A percentile compares a stretch with the other conserved stretches of the same genome.
Conservation (phyloP, 2,888 invertebrate species). For the Therioaphis trifolii region DNA sequence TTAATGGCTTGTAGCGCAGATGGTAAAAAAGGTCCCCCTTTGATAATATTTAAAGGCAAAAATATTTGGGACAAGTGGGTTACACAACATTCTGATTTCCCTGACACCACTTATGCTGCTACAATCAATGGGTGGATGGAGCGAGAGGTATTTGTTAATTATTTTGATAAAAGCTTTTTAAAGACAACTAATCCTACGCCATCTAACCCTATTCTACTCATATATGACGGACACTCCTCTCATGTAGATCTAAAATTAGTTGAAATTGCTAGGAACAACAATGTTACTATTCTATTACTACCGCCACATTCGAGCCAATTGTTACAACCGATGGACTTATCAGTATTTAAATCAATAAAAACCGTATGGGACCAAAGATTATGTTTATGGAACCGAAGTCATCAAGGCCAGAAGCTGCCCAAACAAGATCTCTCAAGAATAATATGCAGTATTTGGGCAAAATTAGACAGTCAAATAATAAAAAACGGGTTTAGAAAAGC, state of each 20-base stretch:
- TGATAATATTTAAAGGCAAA: slow-evolving; percentile 68
- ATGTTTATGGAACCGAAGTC: slow-evolving; percentile 6
- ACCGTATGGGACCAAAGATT: background rate
- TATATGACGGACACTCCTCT: background rate
- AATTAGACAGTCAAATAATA: too few relatives aligned
- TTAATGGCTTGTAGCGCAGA: slow-evolving; percentile 64
- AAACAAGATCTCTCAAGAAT: background rate
- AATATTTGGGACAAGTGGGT: slow-evolving; percentile 68
- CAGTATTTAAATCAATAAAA: background rate
- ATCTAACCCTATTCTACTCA: background rate
- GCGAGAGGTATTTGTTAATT: slow-evolving; percentile 66
- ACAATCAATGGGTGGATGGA: slow-evolving; percentile 68
- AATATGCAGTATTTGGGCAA: background rate
- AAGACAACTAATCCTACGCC: too few relatives aligned
- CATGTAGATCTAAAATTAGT: background rate
- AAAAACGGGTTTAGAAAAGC: background rate
- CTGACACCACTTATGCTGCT: slow-evolving; percentile 66
- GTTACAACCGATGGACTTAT: background rate
- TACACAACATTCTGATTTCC: slow-evolving; percentile 65
- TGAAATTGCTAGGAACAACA: background rate
- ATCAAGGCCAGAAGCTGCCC: background rate
- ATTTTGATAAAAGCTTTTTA: slow-evolving; percentile 65
- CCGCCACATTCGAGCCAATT: background rate
- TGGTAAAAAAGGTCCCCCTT: slow-evolving; percentile 67
- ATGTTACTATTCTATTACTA: background rate